Evolutionary conservation across 2,797 vertebrate species (phyloP), one percentile per base, ranked within the genome.

Genomic region (Moxostoma hubbsi): DNA sequence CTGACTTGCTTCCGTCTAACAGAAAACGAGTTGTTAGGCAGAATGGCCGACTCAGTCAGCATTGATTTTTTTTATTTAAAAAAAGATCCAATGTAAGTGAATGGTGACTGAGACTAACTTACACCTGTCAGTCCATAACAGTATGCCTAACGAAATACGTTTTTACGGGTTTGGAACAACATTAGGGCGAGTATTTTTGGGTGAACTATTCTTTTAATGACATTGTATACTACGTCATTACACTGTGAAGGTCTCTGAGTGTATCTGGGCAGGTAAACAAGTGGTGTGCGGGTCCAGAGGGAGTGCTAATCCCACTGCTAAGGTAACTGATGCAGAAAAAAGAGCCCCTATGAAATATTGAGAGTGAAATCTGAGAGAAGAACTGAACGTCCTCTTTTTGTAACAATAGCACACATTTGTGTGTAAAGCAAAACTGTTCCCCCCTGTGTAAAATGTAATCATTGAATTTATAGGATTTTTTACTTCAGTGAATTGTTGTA

Each of bases 221-320:
- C 46, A 43, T 46, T 5, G 7, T 57, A 43, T 45, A 9, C n/a
- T 45, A 18, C 24, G 7, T 79, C 59, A 64, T 43, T n/a, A 8
- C 13, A 72, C 61, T 13, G 12, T 15, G 10, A 16, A 79, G 68
- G 58, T 64, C 65, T 64, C 51, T 66, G 45, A 58, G 67, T 75
- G 24, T 49, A 16, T 67, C 24, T 11, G 55, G n/a, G 70, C 71
- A 81, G 82, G 73, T 83, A 88, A 87, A 88, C 84, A 85, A 87
- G 78, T 74, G 2, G 1, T 79, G 70, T 66, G 18, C 49, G 24
- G 53, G 68, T 82, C 85, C 61, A 49, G 49, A 45, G 83, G 81
- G 85, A 83, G 18, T 46, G 49, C 11, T 80, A 62, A 66, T 75
- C 11, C 36, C 50, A 13, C 73, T 66, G 45, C 18, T 65, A 43